These are phyloP conservation scores for Anomalospiza imberbis DNA, from an alignment of 2,797 vertebrate genomes.

Conservation along the genomic window DNA sequence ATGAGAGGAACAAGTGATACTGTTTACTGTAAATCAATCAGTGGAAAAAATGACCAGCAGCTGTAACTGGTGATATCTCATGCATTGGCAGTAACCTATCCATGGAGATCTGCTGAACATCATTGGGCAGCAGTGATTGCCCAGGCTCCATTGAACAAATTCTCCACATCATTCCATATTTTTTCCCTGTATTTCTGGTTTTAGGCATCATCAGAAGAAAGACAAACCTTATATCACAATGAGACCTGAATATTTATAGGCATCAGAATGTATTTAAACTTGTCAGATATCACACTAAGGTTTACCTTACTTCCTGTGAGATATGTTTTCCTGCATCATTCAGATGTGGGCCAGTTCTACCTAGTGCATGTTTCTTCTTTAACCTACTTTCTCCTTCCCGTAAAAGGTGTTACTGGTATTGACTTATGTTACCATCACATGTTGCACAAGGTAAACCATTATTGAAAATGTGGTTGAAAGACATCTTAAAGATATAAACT, in stretches of 20 bases:
- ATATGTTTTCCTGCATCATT: conserved; percentile 69
- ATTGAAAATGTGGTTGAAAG: conserved; percentile 40
- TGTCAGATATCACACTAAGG: conserved; percentile 10
- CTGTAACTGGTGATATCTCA: not conserved
- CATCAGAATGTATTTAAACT: not conserved
- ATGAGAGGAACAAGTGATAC: not conserved
- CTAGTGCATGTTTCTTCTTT: conserved; percentile 67
- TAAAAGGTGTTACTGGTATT: conserved; percentile 70
- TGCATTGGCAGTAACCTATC: not conserved
- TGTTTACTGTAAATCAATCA: not conserved
- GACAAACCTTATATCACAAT: not conserved
- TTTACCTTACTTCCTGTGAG: conserved; percentile 71
- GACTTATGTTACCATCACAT: conserved; percentile 65
- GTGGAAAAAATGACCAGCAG: not conserved
- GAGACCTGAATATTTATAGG: not conserved
- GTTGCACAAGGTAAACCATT: conserved; percentile 56
- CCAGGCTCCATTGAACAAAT: not conserved
- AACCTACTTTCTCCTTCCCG: conserved; percentile 82
- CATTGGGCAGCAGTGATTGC: not conserved
- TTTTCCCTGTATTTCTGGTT: not conserved
- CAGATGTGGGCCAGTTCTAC: conserved; percentile 71
- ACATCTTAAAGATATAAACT: conserved; percentile 30
- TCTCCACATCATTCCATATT: not conserved
- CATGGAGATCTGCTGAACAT: not conserved
- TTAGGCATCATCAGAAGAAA: not conserved